Conservation (phyloP, 2,888 invertebrate genomes). For the Zonitis immaculata region DNA sequence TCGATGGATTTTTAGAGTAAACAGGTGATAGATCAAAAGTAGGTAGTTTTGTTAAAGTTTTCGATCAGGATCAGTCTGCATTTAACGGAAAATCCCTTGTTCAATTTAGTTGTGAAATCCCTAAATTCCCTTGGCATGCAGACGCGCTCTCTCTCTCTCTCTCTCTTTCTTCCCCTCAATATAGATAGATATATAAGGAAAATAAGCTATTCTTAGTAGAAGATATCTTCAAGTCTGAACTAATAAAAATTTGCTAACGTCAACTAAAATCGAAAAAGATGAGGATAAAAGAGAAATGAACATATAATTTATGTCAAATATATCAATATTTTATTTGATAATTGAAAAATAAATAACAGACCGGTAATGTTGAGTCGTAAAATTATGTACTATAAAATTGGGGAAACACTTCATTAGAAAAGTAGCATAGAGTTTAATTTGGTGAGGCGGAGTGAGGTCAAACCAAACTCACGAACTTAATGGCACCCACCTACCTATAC, state of each 20-base stretch:
- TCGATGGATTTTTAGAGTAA: background rate
- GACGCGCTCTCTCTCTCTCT: constrained; percentile 22
- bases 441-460: constrained; percentile 27
- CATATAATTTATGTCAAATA: too few species aligned
- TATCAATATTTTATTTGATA: too few species aligned
- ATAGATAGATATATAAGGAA: too few species aligned
- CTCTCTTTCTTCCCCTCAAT: constrained; percentile 8
- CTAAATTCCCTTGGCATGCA: constrained; percentile 39
- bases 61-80: constrained; percentile 35
- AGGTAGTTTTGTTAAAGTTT: constrained; percentile 27
- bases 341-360: too few species aligned
- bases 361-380: too few species aligned
- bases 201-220: constrained; percentile 32
- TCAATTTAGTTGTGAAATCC: constrained; percentile 44
- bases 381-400: background rate
- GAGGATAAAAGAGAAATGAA: background rate
- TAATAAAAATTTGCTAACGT: constrained; percentile 29
- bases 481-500: too few species aligned
- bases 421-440: constrained; percentile 40
- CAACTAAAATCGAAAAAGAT: constrained; percentile 24
- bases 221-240: constrained; percentile 29
- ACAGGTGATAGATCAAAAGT: constrained; percentile 18
- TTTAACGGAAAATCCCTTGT: constrained; percentile 40
- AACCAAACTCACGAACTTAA: constrained; percentile 37
- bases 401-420: constrained; percentile 37